Evolutionary conservation across 1,140 invertebrate species (phyloP), one percentile per base, ranked within the genome.

Genomic region (Psilanteris sp.): DNA sequence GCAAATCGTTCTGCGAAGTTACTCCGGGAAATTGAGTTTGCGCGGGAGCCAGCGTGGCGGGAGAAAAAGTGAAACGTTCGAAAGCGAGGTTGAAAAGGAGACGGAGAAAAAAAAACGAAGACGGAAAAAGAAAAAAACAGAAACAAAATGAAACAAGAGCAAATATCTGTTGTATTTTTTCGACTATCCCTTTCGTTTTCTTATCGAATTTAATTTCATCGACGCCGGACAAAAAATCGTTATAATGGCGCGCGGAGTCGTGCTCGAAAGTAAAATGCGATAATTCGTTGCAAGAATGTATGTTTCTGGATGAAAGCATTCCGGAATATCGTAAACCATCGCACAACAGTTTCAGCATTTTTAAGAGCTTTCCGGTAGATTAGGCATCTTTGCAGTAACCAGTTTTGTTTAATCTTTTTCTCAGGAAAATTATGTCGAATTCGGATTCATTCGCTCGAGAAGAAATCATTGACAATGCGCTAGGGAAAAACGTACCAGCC

Each of bases 331-430:
- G 52, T 68, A 62, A 72, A 72, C 37, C 22, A 55, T 26, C 11
- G 22, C 15, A 46, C 31, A 80, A 79, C 37, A 79, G 54, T 79
- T 70, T 66, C 61, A 57, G 64, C 78, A 67, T 76, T 74, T 79
- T 81, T 78, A 68, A 77, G 64, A 70, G 79, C 27, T 79, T 82
- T 81, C 72, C 75, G 64, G 44, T 20, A 72, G 73, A 59, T 74
- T 72, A 61, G 16, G 26, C 75, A 54, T 78, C 54, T 31, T 48
- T 43, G 62, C 39, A 67, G 15, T 52, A 55, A 41, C 64, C 62
- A 81, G 78, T 83, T 82, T 79, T 71, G 68, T 54, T 72, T 83
- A 81, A 81, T 82, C 77, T 80, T 75, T 80, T 80, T 83, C 81
- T 64, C 66, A 73, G 66, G 77, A 80, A 84, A 84, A 83, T 82